These are phyloP conservation scores for Gryon sp. DNA, from an alignment of 1,140 invertebrate genomes.

Conservation along the genomic window DNA sequence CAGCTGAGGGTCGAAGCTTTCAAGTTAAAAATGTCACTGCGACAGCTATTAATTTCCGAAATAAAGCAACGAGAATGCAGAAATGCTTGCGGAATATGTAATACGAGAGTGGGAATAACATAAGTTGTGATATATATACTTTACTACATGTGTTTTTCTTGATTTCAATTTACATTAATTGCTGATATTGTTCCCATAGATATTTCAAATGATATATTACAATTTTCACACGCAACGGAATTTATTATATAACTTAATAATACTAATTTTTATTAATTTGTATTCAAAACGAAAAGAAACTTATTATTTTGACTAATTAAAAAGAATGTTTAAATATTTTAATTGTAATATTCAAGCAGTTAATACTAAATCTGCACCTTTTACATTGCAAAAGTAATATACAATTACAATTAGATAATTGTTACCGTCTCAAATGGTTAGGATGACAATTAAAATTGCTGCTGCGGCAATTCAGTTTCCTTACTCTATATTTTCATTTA, in stretches of 20 bases:
- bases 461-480: too few relatives aligned
- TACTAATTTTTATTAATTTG: neutral
- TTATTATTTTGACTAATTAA: too few relatives aligned
- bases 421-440: too few relatives aligned
- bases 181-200: neutral
- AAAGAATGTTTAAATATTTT: too few relatives aligned
- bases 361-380: too few relatives aligned
- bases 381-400: too few relatives aligned
- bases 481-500: too few relatives aligned
- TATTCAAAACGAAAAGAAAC: too few relatives aligned
- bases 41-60: slow-evolving; percentile 25
- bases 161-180: slow-evolving; percentile 25
- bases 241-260: neutral
- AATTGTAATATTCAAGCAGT: neutral
- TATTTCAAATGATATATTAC: too few relatives aligned
- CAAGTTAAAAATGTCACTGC: slow-evolving; percentile 10
- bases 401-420: too few relatives aligned
- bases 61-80: slow-evolving; percentile 12
- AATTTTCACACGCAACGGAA: neutral
- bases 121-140: slow-evolving; percentile 11
- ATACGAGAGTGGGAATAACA: neutral
- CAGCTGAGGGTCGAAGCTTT: slow-evolving; percentile 31
- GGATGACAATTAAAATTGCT: too few relatives aligned
- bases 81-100: neutral
- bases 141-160: slow-evolving; percentile 15